Evolutionary conservation across 2,113 vertebrate species (phyloP).

Genomic region (Pyrgilauda ruficollis): DNA sequence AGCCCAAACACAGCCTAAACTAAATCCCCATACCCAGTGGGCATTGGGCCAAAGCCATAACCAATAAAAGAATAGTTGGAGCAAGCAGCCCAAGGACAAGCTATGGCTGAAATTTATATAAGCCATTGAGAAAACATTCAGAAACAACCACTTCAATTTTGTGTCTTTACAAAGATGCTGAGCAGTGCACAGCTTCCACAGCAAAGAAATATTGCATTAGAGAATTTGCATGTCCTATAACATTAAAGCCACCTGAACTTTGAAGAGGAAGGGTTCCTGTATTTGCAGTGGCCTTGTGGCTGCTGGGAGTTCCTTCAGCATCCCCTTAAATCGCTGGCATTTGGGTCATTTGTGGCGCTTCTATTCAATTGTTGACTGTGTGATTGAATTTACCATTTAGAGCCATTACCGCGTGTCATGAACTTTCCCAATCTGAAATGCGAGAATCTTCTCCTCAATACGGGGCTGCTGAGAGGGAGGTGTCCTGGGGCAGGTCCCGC

Average conservation of each 20-base stretch:
- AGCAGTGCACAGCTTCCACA: background rate
- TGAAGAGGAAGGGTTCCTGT: background rate
- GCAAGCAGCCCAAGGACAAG: background rate
- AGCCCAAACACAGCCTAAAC: background rate
- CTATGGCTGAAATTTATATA: background rate
- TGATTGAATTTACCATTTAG: slow-evolving; percentile 64
- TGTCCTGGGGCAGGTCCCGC: background rate
- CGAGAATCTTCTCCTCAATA: slow-evolving; percentile 45
- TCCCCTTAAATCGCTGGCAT: background rate
- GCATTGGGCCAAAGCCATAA: background rate
- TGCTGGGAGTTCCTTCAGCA: slow-evolving; percentile 6
- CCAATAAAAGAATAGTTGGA: background rate
- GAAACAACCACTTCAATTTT: background rate
- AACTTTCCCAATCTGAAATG: slow-evolving; percentile 48
- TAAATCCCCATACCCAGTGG: background rate
- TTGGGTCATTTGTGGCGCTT: slow-evolving; percentile 17
- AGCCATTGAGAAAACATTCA: background rate
- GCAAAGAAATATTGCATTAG: background rate
- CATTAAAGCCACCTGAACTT: background rate
- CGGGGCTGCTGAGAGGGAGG: slow-evolving; percentile 15
- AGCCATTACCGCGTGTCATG: slow-evolving; percentile 49
- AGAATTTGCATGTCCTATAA: background rate
- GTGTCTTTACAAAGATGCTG: background rate
- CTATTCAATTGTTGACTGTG: slow-evolving; percentile 40
- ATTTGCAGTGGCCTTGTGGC: background rate